Percentiles rank a stretch among this genome's conserved stretches.
phyloP scores from a whole-genome alignment of 2,797 vertebrate species.

The Liasis olivaceus region DNA sequence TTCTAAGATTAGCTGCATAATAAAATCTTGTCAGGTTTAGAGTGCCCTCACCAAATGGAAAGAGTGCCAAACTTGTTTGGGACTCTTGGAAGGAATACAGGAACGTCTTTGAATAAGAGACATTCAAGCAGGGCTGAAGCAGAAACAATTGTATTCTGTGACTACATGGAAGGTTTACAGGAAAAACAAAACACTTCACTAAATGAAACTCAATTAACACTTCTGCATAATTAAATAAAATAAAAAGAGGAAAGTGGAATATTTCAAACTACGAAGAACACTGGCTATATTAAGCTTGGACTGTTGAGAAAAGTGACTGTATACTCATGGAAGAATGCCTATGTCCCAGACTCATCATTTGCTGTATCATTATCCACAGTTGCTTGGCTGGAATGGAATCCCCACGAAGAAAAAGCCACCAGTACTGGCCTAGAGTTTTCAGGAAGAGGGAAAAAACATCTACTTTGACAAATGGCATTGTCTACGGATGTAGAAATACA shows the following conservation, averaged over 20 bases:
- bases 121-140: background rate
- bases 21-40: background rate
- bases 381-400: background rate
- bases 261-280: background rate
- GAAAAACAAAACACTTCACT: background rate
- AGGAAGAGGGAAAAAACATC: background rate
- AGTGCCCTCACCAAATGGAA: background rate
- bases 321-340: background rate
- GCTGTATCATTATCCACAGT: too few species aligned
- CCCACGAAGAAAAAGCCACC: background rate
- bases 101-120: background rate
- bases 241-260: background rate
- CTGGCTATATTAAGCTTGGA: background rate
- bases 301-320: background rate
- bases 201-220: background rate
- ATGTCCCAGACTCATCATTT: background rate
- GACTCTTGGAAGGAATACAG: background rate
- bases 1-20: background rate
- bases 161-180: background rate
- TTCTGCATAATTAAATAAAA: background rate
- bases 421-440: background rate
- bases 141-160: background rate
- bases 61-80: background rate
- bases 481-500: background rate
- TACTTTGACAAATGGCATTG: background rate